Evolutionary conservation across 2,797 vertebrate species (phyloP), one percentile per base, ranked within the genome.

Genomic region (Ptychadena robeensis): DNA sequence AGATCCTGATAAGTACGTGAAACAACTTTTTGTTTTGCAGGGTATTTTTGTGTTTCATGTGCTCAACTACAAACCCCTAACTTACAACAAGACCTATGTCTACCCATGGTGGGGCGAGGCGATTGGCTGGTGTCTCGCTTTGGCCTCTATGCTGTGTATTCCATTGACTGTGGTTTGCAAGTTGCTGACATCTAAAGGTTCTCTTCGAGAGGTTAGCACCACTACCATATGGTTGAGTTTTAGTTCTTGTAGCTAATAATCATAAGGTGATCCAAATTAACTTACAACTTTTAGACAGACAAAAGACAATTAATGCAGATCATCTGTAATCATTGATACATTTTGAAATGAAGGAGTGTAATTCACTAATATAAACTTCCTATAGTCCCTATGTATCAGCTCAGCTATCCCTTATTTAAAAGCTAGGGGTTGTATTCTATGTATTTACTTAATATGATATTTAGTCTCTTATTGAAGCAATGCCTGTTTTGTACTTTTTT

Each of bases 91-190:
- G 71, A 87, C 85, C 0, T 96, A 98, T 0, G 93, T 97, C 89
- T 97, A 97, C 88, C 96, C 96, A 0, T 97, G 96, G 96, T 97
- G 96, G 96, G 96, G 95, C 0, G 96, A 98, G 76, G 95, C 94
- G 82, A 93, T 97, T 0, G 96, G 96, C 87, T 98, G 96, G 96
- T 93, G 91, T 34, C 67, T 97, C 90, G 96, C 95, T 0, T 92
- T 97, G 81, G 94, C 95, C 85, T 98, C 96, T 87, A 97, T 98
- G 96, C 92, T 97, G 85, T 97, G 96, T 88, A 96, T 98, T 88
- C 96, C 96, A 9, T 87, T 95, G 87, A 96, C 94, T 1, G 74
- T 96, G 7, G 66, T 95, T 71, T 96, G 94, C 94, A 96, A 96
- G 81, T 91, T 97, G 34, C 90, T 95, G 88, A 88, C 92, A 81